A percentile compares a stretch with the other conserved stretches of the same genome.
Conservation (phyloP, 1,140 invertebrate species). For the Pogonus chalceus region DNA sequence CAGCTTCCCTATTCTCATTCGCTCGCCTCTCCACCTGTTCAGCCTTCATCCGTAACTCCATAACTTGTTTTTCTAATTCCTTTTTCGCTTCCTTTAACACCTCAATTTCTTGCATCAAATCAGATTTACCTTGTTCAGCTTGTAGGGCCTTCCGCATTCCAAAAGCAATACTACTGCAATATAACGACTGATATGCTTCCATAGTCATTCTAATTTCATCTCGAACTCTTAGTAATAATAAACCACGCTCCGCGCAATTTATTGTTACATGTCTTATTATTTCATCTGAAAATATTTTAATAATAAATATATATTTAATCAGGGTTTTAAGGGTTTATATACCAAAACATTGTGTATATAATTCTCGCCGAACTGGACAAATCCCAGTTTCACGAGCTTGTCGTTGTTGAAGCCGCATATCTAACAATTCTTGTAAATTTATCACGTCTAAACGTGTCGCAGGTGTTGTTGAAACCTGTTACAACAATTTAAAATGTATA, state of each 20-base stretch:
- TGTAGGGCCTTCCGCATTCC: slow-evolving; percentile 96
- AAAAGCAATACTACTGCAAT: slow-evolving; percentile 95
- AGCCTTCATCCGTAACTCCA: slow-evolving; percentile 71
- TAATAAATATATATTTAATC: neutral
- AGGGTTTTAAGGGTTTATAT: slow-evolving; percentile 18
- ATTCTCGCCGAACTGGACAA: slow-evolving; percentile 84
- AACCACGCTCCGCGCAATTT: slow-evolving; percentile 93
- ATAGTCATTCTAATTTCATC: slow-evolving; percentile 96
- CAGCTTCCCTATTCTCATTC: slow-evolving; percentile 71
- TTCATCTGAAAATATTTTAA: slow-evolving; percentile 55
- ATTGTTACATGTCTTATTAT: slow-evolving; percentile 91
- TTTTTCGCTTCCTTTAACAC: slow-evolving; percentile 52
- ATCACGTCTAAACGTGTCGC: slow-evolving; percentile 91
- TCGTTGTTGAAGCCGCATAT: slow-evolving; percentile 79
- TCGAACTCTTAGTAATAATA: slow-evolving; percentile 80
- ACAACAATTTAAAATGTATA: neutral
- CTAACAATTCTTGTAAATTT: slow-evolving; percentile 90
- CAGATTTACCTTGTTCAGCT: slow-evolving; percentile 61
- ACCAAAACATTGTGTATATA: slow-evolving; percentile 97
- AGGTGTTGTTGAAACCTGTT: slow-evolving; percentile 82
- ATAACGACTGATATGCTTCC: slow-evolving; percentile 85
- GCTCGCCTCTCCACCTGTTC: slow-evolving; percentile 77
- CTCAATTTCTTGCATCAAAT: slow-evolving; percentile 45
- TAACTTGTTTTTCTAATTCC: slow-evolving; percentile 65
- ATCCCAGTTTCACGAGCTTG: slow-evolving; percentile 94